A percentile compares a stretch with the other conserved stretches of the same genome.
These are phyloP conservation scores for Malacoctenus gilli DNA, from an alignment of 2,797 vertebrate species.

Conservation along the genomic window DNA sequence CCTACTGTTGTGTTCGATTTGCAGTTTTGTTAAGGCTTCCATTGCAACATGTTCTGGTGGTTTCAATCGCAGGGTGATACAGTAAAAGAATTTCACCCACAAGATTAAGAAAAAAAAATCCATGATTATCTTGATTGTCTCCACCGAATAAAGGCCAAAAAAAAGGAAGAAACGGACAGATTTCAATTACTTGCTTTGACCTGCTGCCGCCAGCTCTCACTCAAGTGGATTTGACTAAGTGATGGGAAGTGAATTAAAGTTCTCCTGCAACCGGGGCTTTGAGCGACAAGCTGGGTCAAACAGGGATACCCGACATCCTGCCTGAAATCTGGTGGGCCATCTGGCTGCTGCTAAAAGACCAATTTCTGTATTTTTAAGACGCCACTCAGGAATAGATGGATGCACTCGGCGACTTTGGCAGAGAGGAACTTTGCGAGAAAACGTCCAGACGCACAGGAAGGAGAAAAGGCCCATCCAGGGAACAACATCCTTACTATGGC, in stretches of 20 bases:
- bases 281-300: slow-evolving; percentile 44
- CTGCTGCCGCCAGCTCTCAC: background rate
- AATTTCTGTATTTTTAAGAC: slow-evolving; percentile 33
- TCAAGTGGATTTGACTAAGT: slow-evolving; percentile 18
- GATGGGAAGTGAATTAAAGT: slow-evolving; percentile 8
- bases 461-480: background rate
- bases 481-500: background rate
- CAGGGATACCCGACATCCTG: slow-evolving; percentile 17
- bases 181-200: background rate
- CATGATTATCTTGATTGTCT: background rate
- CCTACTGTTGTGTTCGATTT: too few species aligned
- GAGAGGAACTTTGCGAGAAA: slow-evolving; percentile 12
- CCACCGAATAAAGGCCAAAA: background rate
- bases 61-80: too few species aligned
- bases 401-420: slow-evolving; percentile 12
- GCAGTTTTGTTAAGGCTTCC: too few species aligned
- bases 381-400: slow-evolving; percentile 10
- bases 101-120: background rate
- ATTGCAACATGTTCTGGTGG: too few species aligned
- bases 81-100: background rate
- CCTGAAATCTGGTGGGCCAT: slow-evolving; percentile 53
- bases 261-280: slow-evolving; percentile 17
- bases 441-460: background rate
- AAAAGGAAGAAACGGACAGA: slow-evolving; percentile 7
- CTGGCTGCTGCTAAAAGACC: slow-evolving; percentile 34